Evolutionary conservation across 30 jellyfish, hydroid and myxozoan genomes (phyloP), one percentile per base, ranked within the genome.

Genomic region (Catostylus mosaicus): DNA sequence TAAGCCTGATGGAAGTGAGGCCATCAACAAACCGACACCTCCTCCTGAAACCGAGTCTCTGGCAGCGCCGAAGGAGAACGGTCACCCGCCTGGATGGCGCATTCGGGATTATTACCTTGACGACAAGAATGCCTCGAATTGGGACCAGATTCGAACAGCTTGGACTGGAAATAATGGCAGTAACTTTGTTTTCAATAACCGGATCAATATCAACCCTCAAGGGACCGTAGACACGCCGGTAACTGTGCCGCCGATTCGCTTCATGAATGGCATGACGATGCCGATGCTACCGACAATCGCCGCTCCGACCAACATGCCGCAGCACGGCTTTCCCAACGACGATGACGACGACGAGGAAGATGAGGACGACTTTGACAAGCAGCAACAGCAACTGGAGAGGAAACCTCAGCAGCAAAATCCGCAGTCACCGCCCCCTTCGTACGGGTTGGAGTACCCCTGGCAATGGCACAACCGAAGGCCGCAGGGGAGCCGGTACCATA

Each of bases 91-190:
- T 1, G 88, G 84, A n/a, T 85, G 95, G 95, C 80, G 86, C 1
- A 75, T 85, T 20, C 86, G 86, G 1, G 95, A 85, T 43, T 85
- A 85, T 19, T 85, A 72, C 37, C 68, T 85, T 29, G 79, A 74
- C 67, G 83, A 65, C 36, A 75, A 85, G 19, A 75, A 85, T 66
- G 75, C 74, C 7, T 69, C 86, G 31, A 85, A 74, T 50, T 85
- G 95, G 95, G 88, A 85, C 14, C 86, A 85, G 45, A 63, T 75
- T 20, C 88, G 86, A 45, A 50, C 95, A n/a, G 84, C 86, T 1
- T 85, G 95, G 95, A 85, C 88, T 18, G 78, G 68, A 23, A 74
- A 74, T 20, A 74, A 73, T 66, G 89, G 89, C 0, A 73, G 70
- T 20, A 59, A 75, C 12, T 85, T 85, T 51, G 65, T 60, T 29